Conservation (phyloP, 2,888 invertebrate species). For the Aphidoletes aphidimyza region DNA sequence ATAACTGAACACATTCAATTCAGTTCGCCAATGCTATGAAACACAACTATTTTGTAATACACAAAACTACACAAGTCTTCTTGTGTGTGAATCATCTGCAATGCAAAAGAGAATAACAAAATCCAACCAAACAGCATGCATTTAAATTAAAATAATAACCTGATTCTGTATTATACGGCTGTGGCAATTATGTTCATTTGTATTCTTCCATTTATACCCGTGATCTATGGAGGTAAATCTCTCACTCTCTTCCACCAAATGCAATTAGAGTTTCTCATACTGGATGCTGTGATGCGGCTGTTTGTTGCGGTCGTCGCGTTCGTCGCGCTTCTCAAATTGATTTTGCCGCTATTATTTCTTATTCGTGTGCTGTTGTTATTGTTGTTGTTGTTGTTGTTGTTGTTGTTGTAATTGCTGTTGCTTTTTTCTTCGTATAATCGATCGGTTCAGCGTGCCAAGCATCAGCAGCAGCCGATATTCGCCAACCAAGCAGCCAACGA, state of each 20-base stretch:
- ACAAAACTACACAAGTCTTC: too few species aligned
- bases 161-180: not conserved
- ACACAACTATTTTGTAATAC: not conserved
- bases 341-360: conserved; percentile 15
- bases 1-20: not conserved
- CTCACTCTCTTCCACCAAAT: conserved; percentile 2
- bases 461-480: not conserved
- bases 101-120: not conserved
- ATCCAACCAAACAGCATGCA: not conserved
- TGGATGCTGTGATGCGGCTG: not conserved
- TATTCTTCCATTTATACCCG: not conserved
- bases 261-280: conserved; percentile 7
- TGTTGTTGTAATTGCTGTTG: too few species aligned
- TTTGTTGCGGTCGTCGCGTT: too few species aligned
- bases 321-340: conserved; percentile 1
- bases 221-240: not conserved
- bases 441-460: not conserved
- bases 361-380: too few species aligned
- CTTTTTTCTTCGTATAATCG: conserved; percentile 7
- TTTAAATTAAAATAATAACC: conserved; percentile 16
- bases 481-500: not conserved
- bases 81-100: not conserved
- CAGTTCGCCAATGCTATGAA: too few species aligned
- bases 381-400: too few species aligned
- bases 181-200: not conserved